A percentile compares a stretch with the other conserved stretches of the same genome.
These are phyloP conservation scores for Entomyzon cyanotis DNA, from an alignment of 2,113 vertebrate species.

Conservation along the genomic window DNA sequence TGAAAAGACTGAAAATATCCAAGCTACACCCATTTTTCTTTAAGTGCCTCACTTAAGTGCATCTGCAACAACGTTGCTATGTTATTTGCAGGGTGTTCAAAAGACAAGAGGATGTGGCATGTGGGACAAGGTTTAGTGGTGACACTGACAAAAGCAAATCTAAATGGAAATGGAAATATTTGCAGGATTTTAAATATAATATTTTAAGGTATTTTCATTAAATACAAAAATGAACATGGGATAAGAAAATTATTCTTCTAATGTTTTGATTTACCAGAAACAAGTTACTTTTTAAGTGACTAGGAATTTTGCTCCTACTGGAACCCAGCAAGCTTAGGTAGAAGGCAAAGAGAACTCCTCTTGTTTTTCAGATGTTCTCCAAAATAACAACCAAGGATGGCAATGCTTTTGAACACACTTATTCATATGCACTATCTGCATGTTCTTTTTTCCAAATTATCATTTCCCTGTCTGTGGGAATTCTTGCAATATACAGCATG, in stretches of 20 bases:
- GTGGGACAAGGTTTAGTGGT: background rate
- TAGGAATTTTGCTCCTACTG: background rate
- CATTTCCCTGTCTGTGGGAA: background rate
- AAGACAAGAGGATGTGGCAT: background rate
- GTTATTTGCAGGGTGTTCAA: background rate
- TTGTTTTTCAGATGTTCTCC: background rate
- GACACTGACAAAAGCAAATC: background rate
- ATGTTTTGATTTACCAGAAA: background rate
- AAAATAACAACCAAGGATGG: background rate
- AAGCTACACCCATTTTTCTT: background rate
- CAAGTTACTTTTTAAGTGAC: background rate
- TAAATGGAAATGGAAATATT: background rate
- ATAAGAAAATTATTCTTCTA: background rate
- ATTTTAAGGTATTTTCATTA: background rate
- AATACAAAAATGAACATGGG: background rate
- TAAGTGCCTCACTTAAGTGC: background rate
- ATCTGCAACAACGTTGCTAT: background rate
- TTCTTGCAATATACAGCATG: background rate
- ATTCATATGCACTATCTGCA: background rate
- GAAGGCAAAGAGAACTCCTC: background rate
- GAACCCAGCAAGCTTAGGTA: background rate
- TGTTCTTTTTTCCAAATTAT: background rate
- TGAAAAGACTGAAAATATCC: background rate
- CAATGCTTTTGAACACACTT: background rate
- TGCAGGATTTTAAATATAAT: background rate